A percentile compares a stretch with the other conserved stretches of the same genome.
Conservation (phyloP, 2,888 invertebrate species). For the Pandemis cinnamomeana region DNA sequence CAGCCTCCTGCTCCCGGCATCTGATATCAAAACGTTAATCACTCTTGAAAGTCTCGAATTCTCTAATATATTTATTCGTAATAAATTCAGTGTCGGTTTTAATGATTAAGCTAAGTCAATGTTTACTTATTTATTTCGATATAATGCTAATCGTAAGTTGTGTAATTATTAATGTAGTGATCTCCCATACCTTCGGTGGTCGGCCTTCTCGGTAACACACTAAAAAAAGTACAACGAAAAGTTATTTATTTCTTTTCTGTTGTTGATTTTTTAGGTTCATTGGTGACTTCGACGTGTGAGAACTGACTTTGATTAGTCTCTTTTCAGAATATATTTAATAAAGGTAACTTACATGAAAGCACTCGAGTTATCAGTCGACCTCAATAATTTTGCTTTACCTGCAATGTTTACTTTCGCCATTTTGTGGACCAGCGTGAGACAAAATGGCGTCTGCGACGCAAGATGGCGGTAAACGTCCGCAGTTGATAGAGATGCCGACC, state of each 20-base stretch:
- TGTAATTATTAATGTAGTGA: slow-evolving; percentile 81
- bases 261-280: slow-evolving; percentile 52
- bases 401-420: slow-evolving; percentile 50
- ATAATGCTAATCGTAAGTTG: slow-evolving; percentile 81
- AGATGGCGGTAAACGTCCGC: slow-evolving; percentile 49
- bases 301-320: slow-evolving; percentile 44
- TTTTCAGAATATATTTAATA: slow-evolving; percentile 31
- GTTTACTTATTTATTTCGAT: slow-evolving; percentile 83
- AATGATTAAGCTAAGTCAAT: slow-evolving; percentile 83
- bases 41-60: slow-evolving; percentile 57
- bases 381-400: slow-evolving; percentile 57
- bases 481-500: slow-evolving; percentile 64
- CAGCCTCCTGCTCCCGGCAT: slow-evolving; percentile 6
- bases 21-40: slow-evolving; percentile 36
- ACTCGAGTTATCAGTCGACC: slow-evolving; percentile 52
- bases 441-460: slow-evolving; percentile 44
- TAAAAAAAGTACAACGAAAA: slow-evolving; percentile 79
- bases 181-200: slow-evolving; percentile 81
- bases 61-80: slow-evolving; percentile 61
- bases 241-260: slow-evolving; percentile 69
- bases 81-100: slow-evolving; percentile 73
- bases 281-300: slow-evolving; percentile 53
- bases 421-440: slow-evolving; percentile 45
- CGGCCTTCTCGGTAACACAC: slow-evolving; percentile 67
- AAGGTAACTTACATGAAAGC: slow-evolving; percentile 20